Evolutionary conservation across 1,140 invertebrate genomes (phyloP).

Genomic region (Anoplolepis gracilipes): DNA sequence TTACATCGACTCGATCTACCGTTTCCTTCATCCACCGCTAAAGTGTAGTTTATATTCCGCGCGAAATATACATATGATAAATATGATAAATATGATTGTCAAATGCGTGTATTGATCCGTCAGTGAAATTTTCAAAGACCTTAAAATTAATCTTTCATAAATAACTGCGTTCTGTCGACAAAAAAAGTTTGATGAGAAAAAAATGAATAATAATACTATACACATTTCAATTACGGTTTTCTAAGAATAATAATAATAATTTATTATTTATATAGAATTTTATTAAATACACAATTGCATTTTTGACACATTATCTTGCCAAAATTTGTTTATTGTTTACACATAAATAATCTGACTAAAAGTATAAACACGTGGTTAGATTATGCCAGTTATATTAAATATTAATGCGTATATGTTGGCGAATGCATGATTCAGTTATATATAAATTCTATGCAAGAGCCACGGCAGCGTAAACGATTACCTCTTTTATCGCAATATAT

Average conservation of each 20-base stretch:
- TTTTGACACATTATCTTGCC: not conserved
- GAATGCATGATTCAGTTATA: constrained; percentile 36
- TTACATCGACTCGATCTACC: not conserved
- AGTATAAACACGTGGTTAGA: constrained; percentile 10
- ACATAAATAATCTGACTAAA: constrained; percentile 58
- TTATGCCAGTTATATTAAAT: constrained; percentile 61
- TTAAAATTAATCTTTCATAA: constrained; percentile 5
- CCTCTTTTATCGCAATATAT: constrained; percentile 24
- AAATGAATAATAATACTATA: not conserved
- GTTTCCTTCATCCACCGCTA: constrained; percentile 43
- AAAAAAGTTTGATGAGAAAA: not conserved
- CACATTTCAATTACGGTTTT: no score
- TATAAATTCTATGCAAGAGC: not conserved
- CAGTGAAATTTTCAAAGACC: constrained; percentile 10
- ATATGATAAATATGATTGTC: constrained; percentile 40
- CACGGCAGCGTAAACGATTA: constrained; percentile 22
- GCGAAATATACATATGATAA: constrained; percentile 25
- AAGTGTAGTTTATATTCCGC: constrained; percentile 60
- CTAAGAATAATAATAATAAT: no score
- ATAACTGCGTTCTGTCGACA: not conserved
- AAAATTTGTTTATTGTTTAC: constrained; percentile 63
- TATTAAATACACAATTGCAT: not conserved
- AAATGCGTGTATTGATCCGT: constrained; percentile 4
- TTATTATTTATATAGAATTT: constrained; percentile 14
- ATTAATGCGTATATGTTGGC: constrained; percentile 53